A percentile compares a stretch with the other conserved stretches of the same genome.
phyloP scores from a whole-genome alignment of 1,140 invertebrate genomes.

The Diploscapter pachys region DNA sequence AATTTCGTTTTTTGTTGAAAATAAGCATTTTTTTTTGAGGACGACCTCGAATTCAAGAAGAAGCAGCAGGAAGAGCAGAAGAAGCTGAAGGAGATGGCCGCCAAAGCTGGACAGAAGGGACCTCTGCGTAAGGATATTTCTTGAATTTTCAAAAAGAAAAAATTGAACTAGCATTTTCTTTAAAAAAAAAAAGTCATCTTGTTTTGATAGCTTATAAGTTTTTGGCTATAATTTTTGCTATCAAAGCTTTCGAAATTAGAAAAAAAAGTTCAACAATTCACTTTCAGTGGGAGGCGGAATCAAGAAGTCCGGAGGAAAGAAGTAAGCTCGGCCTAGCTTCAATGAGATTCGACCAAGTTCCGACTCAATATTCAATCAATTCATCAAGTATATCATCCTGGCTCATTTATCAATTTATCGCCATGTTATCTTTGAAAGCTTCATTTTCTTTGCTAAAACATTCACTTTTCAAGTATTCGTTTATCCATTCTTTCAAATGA shows the following conservation, averaged over 20 bases:
- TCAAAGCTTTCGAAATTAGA: conserved; percentile 3
- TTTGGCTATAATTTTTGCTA: conserved; percentile 7
- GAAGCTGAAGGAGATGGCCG: conserved; percentile 73
- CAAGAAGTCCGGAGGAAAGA: conserved; percentile 64
- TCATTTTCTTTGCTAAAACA: neutral
- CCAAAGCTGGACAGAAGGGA: conserved; percentile 81
- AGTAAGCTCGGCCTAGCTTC: conserved; percentile 50
- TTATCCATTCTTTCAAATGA: no score
- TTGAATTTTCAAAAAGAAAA: neutral
- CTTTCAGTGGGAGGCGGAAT: conserved; percentile 62
- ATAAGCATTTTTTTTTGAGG: conserved; percentile 52
- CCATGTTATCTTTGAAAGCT: neutral
- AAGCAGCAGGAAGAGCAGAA: conserved; percentile 77
- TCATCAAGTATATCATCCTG: neutral
- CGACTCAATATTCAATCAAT: neutral
- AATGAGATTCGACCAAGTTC: neutral
- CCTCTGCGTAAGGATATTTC: conserved; percentile 67
- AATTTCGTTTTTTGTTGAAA: neutral
- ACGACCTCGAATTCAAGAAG: conserved; percentile 68
- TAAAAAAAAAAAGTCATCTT: neutral
- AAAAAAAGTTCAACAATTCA: conserved; percentile 25
- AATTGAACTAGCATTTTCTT: neutral
- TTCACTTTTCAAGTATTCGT: no score
- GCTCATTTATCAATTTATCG: neutral
- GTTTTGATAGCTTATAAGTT: conserved; percentile 1